Evolutionary conservation across 2,888 invertebrate species (phyloP).

Genomic region (Eulithis testata): DNA sequence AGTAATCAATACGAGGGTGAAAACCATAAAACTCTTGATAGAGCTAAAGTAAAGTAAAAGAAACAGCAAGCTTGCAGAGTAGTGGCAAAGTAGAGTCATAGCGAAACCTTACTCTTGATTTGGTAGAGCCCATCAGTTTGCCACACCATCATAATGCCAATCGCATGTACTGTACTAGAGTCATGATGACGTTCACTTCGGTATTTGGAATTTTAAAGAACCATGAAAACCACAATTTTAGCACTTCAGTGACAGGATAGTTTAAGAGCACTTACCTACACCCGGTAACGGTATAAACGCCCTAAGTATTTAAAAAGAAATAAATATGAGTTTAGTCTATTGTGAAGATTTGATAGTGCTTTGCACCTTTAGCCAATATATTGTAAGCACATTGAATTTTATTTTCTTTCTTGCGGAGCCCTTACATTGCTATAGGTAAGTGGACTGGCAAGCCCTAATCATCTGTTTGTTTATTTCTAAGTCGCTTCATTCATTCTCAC

Average conservation of each 20-base stretch:
- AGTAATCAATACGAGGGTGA: conserved; percentile 3
- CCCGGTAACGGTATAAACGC: background rate
- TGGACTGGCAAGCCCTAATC: conserved; percentile 75
- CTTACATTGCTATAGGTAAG: conserved; percentile 84
- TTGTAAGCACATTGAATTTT: conserved; percentile 82
- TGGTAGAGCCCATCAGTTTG: conserved; percentile 69
- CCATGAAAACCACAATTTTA: conserved; percentile 10
- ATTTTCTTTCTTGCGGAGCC: conserved; percentile 85
- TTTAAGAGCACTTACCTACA: conserved; percentile 21
- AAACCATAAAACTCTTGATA: conserved; percentile 23
- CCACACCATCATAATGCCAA: conserved; percentile 76
- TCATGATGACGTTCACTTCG: conserved; percentile 46
- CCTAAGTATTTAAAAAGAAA: conserved; percentile 12
- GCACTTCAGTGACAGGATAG: conserved; percentile 20
- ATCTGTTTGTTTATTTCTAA: conserved; percentile 62
- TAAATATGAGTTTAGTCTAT: conserved; percentile 30
- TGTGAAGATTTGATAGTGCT: conserved; percentile 48
- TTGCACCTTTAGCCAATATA: conserved; percentile 66
- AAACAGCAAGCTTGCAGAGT: conserved; percentile 70
- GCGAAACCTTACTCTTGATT: conserved; percentile 83
- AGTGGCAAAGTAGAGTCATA: conserved; percentile 84
- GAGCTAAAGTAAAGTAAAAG: conserved; percentile 37
- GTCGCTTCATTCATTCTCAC: conserved; percentile 69
- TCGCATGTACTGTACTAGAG: conserved; percentile 69
- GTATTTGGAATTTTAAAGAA: conserved; percentile 10